Base-by-base conservation (phyloP, 2,888 invertebrate species). In the Tenthredo scrophulariae region DNA sequence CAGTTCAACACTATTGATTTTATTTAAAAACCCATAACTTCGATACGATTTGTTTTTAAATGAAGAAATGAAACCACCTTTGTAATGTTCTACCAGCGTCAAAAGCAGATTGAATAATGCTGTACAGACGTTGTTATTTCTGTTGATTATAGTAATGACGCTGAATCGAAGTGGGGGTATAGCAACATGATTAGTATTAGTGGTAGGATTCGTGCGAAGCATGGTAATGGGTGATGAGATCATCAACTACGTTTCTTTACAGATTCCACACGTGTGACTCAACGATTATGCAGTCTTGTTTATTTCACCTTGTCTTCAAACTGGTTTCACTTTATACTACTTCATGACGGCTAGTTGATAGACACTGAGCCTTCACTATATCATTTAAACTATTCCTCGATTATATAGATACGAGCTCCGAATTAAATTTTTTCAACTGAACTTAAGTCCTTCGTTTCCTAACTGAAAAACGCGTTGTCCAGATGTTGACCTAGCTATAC, bases 161-260 rank as follows among this genome's bases (percentile, higher is more conserved):
- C 85, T 86, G 87, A 86, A 86, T 86, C 87, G 87, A 85, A 86
- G 86, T 77, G 82, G 87, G 87, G 80, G 79, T 67, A 79, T 86
- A 86, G 87, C 87, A 87, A 86, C 87, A 85, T 84, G 88, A 90
- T 90, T 89, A 88, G 86, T 85, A 87, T 86, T 86, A 86, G 54
- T 62, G 67, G 84, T 85, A 75, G 88, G 88, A 88, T 91, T 91
- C 91, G 90, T 91, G 91, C 90, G 90, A 90, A 89, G 91, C 90
- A 91, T 92, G 91, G 90, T 92, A 93, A 92, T 92, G 90, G 88
- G 84, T 87, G 91, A 89, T 93, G 93, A 93, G 91, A 92, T 93
- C 93, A 93, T 89, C 91, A 89, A 90, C 90, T 91, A 90, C 91
- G 92, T 88, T 90, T 90, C 90, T 91, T 88, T 89, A 89, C 89